Conservation (phyloP, 2,888 invertebrate species). For the Papilio gigon region DNA sequence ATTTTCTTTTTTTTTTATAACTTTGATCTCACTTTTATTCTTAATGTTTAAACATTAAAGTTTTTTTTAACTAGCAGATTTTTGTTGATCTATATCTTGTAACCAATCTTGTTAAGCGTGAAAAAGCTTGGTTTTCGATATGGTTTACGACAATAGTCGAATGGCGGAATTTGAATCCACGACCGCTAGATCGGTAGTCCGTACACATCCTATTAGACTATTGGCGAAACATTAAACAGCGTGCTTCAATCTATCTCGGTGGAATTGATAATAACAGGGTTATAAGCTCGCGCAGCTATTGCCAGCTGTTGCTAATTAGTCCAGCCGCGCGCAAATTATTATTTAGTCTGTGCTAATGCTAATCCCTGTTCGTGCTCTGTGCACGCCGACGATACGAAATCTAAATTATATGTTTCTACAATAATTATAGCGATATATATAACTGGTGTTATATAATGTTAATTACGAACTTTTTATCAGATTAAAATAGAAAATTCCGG, state of each 20-base stretch:
- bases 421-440: no score
- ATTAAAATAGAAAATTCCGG: no score
- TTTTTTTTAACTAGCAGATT: no score
- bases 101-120: no score
- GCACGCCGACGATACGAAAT: conserved; percentile 17
- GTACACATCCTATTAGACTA: no score
- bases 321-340: conserved; percentile 48
- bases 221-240: conserved; percentile 19
- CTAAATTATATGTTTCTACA: conserved; percentile 8
- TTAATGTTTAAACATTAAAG: neutral
- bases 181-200: no score
- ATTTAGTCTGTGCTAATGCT: conserved; percentile 44
- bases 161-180: no score
- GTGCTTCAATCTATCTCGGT: conserved; percentile 34
- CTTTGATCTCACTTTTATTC: neutral
- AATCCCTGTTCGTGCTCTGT: conserved; percentile 24
- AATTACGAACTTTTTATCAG: no score
- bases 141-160: no score
- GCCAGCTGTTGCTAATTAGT: conserved; percentile 44
- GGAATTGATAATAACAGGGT: conserved; percentile 37
- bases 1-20: conserved; percentile 15
- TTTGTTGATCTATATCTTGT: neutral
- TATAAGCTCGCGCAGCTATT: conserved; percentile 44
- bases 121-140: no score
- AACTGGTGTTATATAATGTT: no score